A percentile compares a stretch with the other conserved stretches of the same genome.
Evolutionary conservation across 2,888 invertebrate genomes (phyloP).

Genomic region (Dynastes hyllus): DNA sequence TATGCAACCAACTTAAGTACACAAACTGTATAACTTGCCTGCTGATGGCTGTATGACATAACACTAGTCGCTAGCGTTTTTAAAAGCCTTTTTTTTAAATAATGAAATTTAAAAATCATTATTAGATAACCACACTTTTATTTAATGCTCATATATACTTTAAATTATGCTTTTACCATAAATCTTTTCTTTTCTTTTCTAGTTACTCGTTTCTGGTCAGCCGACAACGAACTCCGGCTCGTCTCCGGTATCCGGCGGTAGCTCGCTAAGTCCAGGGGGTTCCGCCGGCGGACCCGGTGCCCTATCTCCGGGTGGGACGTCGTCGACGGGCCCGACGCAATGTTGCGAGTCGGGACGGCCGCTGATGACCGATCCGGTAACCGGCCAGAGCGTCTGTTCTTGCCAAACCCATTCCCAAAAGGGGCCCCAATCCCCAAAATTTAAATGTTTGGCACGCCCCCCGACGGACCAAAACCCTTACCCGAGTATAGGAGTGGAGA

Average conservation of each 20-base stretch:
- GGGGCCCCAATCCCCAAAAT: too few relatives aligned
- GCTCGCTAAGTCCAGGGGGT: slow-evolving; percentile 83
- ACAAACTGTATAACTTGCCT: too few relatives aligned
- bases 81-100: too few relatives aligned
- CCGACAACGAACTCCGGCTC: slow-evolving; percentile 84
- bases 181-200: slow-evolving; percentile 65
- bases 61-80: too few relatives aligned
- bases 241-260: slow-evolving; percentile 85
- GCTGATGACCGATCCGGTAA: slow-evolving; percentile 93
- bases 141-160: too few relatives aligned
- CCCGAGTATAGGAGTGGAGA: slow-evolving; percentile 93
- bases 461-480: slow-evolving; percentile 95
- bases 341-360: slow-evolving; percentile 95
- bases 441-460: slow-evolving; percentile 91
- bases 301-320: slow-evolving; percentile 67
- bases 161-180: too few relatives aligned
- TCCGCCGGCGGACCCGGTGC: slow-evolving; percentile 69
- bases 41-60: too few relatives aligned
- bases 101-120: too few relatives aligned
- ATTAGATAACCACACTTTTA: too few relatives aligned
- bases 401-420: too few relatives aligned
- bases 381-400: slow-evolving; percentile 94
- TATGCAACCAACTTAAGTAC: too few relatives aligned
- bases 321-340: slow-evolving; percentile 68
- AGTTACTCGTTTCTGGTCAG: slow-evolving; percentile 86